Evolutionary conservation across 1,140 invertebrate species (phyloP), one percentile per base, ranked within the genome.

Genomic region (Drosophila parabipectinata): DNA sequence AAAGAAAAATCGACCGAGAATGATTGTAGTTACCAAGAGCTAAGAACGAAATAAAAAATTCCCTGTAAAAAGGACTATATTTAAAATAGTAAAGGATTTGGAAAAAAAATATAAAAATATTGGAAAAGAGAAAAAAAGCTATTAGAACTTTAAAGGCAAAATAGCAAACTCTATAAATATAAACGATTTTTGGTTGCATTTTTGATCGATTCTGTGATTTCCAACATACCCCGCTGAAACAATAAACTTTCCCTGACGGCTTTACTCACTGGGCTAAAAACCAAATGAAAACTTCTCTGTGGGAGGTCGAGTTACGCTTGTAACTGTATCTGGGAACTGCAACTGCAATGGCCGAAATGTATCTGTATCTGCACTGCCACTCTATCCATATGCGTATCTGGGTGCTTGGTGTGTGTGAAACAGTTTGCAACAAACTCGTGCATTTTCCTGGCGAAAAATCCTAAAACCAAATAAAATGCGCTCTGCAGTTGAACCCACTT

Each of bases 381-480:
- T 61, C 57, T 59, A 54, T 71, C 69, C 52, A 50, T 59, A 41
- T 63, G 37, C 48, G 41, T 30, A 44, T 60, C 67, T 66, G 73
- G 54, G 63, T 18, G 72, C 72, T 21, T 21, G 21, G 54, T 59
- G 56, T 64, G 41, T 53, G 30, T 54, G 30, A 66, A 81, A 77
- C 79, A 81, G 79, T 85, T 77, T 56, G 77, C 61, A 87, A 87
- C 79, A 79, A 81, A 74, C 61, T 76, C 58, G 34, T 56, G 66
- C 45, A 50, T 54, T 63, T 45, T 41, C 52, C 15, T 37, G 67
- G 39, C 15, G 37, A 45, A 78, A 69, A 62, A 81, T 87, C 66
- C 78, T 63, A 87, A 85, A 76, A 72, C 69, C 82, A 85, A 82
- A 85, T 87, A 82, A 76, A 82, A 81, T 78, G 58, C 72, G 15